These are phyloP conservation scores for Pilophorus perplexus DNA, from an alignment of 2,888 invertebrate species.

Conservation along the genomic window DNA sequence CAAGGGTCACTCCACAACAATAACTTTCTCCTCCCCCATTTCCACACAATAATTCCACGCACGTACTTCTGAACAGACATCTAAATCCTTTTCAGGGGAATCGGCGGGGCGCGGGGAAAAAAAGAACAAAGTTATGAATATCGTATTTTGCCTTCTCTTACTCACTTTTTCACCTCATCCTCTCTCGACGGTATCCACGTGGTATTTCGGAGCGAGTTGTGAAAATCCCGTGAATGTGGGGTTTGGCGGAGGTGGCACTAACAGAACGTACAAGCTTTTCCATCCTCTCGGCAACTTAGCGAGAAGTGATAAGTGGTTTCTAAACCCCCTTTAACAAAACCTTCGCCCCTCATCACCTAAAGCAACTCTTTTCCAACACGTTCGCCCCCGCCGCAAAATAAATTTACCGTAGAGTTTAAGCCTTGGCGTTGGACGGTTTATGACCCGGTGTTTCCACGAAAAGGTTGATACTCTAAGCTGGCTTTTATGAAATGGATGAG, in stretches of 20 bases:
- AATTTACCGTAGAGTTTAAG: too few relatives aligned
- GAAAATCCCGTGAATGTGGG: conserved; percentile 16
- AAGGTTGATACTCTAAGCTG: too few relatives aligned
- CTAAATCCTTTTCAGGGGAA: conserved; percentile 4
- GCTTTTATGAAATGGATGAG: too few relatives aligned
- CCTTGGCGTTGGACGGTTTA: too few relatives aligned
- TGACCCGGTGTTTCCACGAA: too few relatives aligned
- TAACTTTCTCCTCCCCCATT: conserved; percentile 4
- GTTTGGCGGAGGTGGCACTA: conserved; percentile 1
- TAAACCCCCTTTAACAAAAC: conserved; percentile 17
- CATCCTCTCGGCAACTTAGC: background rate
- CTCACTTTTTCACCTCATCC: background rate
- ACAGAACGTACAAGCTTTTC: conserved; percentile 13
- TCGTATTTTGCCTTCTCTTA: conserved; percentile 13
- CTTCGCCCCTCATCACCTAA: too few relatives aligned
- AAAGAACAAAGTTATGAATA: conserved; percentile 16
- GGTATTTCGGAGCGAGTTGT: too few relatives aligned
- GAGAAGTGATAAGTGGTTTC: conserved; percentile 25
- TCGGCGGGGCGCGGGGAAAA: background rate
- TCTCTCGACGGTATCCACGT: conserved; percentile 1
- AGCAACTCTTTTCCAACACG: too few relatives aligned
- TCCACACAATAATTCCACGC: conserved; percentile 14
- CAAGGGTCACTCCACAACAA: conserved; percentile 24
- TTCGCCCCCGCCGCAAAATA: too few relatives aligned
- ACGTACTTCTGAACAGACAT: conserved; percentile 31